These are phyloP conservation scores for Ochropleura leucogaster DNA, from an alignment of 2,888 invertebrate species.

Conservation along the genomic window DNA sequence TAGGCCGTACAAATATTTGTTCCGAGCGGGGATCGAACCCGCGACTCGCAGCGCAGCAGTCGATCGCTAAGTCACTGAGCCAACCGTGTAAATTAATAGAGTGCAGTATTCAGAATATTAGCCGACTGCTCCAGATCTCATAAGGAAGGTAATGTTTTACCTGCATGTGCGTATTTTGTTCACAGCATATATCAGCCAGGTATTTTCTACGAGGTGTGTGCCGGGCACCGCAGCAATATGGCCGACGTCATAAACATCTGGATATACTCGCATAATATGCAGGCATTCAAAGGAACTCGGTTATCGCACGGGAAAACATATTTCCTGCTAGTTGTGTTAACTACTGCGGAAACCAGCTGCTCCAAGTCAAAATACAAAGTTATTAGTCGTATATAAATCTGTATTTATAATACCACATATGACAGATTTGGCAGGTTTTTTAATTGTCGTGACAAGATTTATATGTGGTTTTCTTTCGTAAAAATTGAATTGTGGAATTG, in stretches of 20 bases:
- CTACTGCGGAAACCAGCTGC: conserved; percentile 39
- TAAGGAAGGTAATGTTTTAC: neutral
- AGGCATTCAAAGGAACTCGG: conserved; percentile 36
- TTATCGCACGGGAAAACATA: conserved; percentile 50
- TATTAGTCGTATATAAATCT: neutral
- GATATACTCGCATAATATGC: conserved; percentile 36
- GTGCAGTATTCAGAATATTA: neutral
- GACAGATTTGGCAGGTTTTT: neutral
- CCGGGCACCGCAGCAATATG: conserved; percentile 43
- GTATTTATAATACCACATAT: neutral
- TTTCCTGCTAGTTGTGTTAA: conserved; percentile 39
- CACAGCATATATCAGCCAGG: conserved; percentile 39
- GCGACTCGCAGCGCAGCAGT: too few species aligned
- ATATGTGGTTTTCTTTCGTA: neutral
- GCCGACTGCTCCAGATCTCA: neutral
- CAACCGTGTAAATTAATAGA: neutral
- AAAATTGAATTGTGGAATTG: too few species aligned
- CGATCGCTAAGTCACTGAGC: too few species aligned
- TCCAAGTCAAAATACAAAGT: neutral
- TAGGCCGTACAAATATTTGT: too few species aligned
- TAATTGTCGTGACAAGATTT: neutral
- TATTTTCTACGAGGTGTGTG: conserved; percentile 40
- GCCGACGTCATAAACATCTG: conserved; percentile 49
- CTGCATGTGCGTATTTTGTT: conserved; percentile 15
- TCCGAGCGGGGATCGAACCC: too few species aligned